Percentiles rank a stretch among this genome's conserved stretches.
Conservation (phyloP, 2,113 vertebrate species). For the Ceratotherium simum region DNA sequence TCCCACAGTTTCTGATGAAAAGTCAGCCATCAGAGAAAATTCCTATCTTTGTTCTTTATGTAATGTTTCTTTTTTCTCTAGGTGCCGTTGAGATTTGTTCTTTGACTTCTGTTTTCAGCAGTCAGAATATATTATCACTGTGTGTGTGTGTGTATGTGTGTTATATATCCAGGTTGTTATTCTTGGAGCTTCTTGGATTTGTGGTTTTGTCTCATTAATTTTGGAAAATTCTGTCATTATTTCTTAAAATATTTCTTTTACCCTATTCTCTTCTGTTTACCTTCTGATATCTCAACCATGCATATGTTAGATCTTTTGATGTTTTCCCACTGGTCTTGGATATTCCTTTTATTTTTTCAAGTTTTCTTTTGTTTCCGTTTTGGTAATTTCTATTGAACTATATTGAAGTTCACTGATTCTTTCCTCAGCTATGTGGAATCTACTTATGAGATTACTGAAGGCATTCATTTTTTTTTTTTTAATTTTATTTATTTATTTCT, state of each 20-base stretch:
- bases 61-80: not conserved
- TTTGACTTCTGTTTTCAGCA: not conserved
- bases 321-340: not conserved
- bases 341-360: not conserved
- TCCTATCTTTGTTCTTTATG: not conserved
- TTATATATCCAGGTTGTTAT: not conserved
- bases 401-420: not conserved
- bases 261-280: not conserved
- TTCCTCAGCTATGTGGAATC: not conserved
- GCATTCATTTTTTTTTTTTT: too few relatives aligned
- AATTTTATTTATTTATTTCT: too few relatives aligned
- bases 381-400: not conserved
- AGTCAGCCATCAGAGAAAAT: not conserved
- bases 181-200: not conserved
- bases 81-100: not conserved
- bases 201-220: constrained; percentile 21
- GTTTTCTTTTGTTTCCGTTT: constrained; percentile 56
- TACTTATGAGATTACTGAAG: not conserved
- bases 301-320: not conserved
- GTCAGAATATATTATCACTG: not conserved
- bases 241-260: constrained; percentile 40
- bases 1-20: constrained; percentile 12
- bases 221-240: constrained; percentile 8
- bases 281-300: not conserved
- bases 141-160: not conserved